Conservation (phyloP, 1,140 invertebrate species). For the Drosophila persimilis region DNA sequence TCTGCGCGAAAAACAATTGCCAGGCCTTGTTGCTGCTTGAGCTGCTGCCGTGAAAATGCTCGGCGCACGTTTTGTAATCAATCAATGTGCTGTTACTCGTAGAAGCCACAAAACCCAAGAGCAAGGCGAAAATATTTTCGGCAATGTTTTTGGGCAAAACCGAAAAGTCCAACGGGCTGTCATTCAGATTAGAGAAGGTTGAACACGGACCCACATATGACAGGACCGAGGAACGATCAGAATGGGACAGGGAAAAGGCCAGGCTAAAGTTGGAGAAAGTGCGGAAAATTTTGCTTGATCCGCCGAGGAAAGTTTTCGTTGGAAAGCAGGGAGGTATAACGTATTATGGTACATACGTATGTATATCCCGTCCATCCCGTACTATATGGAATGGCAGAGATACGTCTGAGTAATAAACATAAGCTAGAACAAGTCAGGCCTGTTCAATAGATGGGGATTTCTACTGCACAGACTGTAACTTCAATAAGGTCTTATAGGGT, state of each 20-base stretch:
- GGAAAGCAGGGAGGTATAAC: slow-evolving; percentile 10
- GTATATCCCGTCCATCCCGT: too few species aligned
- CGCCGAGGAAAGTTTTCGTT: slow-evolving; percentile 22
- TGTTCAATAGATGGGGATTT: too few species aligned
- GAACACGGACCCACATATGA: slow-evolving; percentile 15
- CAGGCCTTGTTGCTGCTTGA: slow-evolving; percentile 38
- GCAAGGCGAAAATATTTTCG: slow-evolving; percentile 60
- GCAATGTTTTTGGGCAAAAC: slow-evolving; percentile 49
- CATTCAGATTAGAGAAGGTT: slow-evolving; percentile 51
- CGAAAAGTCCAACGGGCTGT: slow-evolving; percentile 62
- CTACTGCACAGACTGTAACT: background rate
- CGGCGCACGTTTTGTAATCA: slow-evolving; percentile 78
- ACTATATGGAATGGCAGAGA: too few species aligned
- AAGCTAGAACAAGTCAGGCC: background rate
- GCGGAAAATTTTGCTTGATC: slow-evolving; percentile 5
- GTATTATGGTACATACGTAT: too few species aligned
- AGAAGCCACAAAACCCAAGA: slow-evolving; percentile 32
- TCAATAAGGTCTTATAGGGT: too few species aligned
- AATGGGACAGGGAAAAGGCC: background rate
- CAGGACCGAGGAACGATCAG: too few species aligned
- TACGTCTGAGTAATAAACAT: too few species aligned
- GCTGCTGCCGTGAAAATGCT: slow-evolving; percentile 70
- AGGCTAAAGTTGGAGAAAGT: slow-evolving; percentile 23
- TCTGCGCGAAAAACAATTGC: slow-evolving; percentile 71
- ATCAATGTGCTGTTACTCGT: slow-evolving; percentile 58